Base-by-base conservation (phyloP, 2,888 invertebrate species). In the Acanthosoma haemorrhoidale region DNA sequence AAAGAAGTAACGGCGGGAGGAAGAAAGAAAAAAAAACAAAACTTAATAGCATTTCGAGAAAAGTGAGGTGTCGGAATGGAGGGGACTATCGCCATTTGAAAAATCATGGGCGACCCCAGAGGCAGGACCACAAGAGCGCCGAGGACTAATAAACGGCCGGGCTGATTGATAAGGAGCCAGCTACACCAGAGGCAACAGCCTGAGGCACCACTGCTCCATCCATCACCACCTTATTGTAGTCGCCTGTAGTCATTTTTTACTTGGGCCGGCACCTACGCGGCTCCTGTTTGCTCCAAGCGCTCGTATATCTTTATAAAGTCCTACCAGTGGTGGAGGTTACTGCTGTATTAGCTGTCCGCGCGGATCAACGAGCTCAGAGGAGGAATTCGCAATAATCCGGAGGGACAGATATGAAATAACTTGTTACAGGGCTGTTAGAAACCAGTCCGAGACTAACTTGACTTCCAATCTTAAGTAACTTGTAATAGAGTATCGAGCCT, bases 171-270 rank as follows among this genome's bases (percentile, higher is more conserved):
- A 21, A 51, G 51, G 51, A 25, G 29, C 51, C 29, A 6, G 25
- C n/a, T n/a, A n/a, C n/a, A n/a, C n/a, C n/a, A n/a, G n/a, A n/a
- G n/a, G n/a, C n/a, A n/a, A n/a, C n/a, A n/a, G n/a, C n/a, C n/a
- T n/a, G n/a, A n/a, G n/a, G 29, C 51, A 51, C 51, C 25, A 25
- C 51, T 51, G 13, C 3, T 3, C 51, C 13, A 51, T 51, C 51
- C 25, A 51, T 51, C 51, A 51, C 25, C 51, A 51, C 51, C 51
- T 51, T 51, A 51, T 51, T 51, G 51, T 51, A 25, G 13, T 25
- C 13, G 25, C n/a, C 25, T n/a, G 25, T 25, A 18, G 25, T 25
- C 29, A 51, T 51, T 51, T 51, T 51, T 51, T 51, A 51, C 29
- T 3, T 51, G n/a, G n/a, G n/a, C n/a, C n/a, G n/a, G n/a, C 25